Conservation (phyloP, 2,113 vertebrate species). For the Stegastes partitus region DNA sequence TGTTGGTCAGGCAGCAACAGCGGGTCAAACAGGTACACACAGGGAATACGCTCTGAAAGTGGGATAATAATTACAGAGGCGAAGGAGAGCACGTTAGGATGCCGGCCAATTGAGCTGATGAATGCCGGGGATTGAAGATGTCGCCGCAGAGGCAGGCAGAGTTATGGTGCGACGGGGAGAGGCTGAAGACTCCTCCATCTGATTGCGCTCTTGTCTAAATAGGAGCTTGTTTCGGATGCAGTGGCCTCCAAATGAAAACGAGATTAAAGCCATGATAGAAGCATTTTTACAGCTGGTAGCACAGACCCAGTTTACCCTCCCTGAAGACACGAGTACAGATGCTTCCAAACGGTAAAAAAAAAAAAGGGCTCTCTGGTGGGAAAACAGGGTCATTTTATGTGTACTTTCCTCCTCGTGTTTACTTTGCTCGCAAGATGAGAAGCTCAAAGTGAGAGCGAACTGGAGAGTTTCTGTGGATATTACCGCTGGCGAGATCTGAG, state of each 20-base stretch:
- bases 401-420: constrained; percentile 12
- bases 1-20: not conserved
- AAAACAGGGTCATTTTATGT: constrained; percentile 28
- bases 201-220: constrained; percentile 46
- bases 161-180: constrained; percentile 28
- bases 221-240: constrained; percentile 46
- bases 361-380: constrained; percentile 15
- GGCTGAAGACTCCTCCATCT: constrained; percentile 31
- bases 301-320: not conserved
- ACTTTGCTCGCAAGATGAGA: constrained; percentile 30
- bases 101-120: constrained; percentile 35
- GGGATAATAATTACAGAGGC: constrained; percentile 47
- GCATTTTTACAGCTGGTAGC: constrained; percentile 20
- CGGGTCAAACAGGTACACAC: constrained; percentile 49
- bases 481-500: constrained; percentile 26
- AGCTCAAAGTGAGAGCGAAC: constrained; percentile 8
- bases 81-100: constrained; percentile 28
- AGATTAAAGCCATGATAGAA: constrained; percentile 40
- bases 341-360: constrained; percentile 33
- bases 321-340: constrained; percentile 14
- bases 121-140: constrained; percentile 56
- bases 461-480: constrained; percentile 5
- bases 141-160: constrained; percentile 24
- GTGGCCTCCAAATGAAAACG: constrained; percentile 36
- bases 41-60: constrained; percentile 24